These are phyloP conservation scores for Epicauta chinensis DNA, from an alignment of 1,140 invertebrate genomes.

Conservation along the genomic window DNA sequence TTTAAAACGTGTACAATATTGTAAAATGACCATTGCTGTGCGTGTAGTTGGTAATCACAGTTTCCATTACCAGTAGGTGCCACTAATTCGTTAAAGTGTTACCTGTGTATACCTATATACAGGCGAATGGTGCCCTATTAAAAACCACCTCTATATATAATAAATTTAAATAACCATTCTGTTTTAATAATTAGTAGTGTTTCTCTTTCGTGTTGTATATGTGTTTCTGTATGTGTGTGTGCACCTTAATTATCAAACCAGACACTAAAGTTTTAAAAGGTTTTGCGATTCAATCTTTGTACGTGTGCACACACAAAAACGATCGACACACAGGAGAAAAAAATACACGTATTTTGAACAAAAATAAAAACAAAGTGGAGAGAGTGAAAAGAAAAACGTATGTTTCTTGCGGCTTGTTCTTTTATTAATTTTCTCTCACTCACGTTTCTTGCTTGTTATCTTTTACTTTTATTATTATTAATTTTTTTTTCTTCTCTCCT, in stretches of 20 bases:
- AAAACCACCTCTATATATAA: no score
- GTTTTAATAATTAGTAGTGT: slow-evolving; percentile 20
- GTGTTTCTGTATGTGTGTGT: no score
- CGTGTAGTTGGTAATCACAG: background rate
- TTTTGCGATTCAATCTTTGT: slow-evolving; percentile 17
- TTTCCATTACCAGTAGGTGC: background rate
- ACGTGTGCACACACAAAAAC: no score
- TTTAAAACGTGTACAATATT: no score
- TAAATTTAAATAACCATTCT: slow-evolving; percentile 23
- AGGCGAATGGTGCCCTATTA: background rate
- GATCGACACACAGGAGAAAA: no score
- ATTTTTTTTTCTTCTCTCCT: no score
- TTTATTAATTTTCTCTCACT: slow-evolving; percentile 17
- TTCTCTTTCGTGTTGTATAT: background rate
- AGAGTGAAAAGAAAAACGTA: slow-evolving; percentile 8
- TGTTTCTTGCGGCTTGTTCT: slow-evolving; percentile 10
- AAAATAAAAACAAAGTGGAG: no score
- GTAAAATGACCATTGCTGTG: no score
- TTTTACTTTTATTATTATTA: background rate
- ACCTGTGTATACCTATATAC: background rate
- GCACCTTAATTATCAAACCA: slow-evolving; percentile 18
- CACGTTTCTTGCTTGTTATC: slow-evolving; percentile 16
- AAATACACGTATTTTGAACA: no score
- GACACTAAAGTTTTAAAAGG: background rate
- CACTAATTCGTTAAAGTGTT: background rate